Base-by-base conservation (phyloP, 1,140 invertebrate species). In the Aphelinus certus region DNA sequence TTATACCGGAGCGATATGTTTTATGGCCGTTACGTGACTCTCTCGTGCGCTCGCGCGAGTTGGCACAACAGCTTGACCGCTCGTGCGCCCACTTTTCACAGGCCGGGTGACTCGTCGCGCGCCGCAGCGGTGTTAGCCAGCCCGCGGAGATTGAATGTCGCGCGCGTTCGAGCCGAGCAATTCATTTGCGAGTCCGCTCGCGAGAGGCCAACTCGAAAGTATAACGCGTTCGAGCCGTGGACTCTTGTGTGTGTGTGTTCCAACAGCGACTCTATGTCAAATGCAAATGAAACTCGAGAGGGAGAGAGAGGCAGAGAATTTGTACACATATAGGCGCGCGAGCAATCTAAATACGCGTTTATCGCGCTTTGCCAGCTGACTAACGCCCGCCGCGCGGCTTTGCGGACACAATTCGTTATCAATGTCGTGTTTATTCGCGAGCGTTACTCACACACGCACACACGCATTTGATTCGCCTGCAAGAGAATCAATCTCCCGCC, bases 291-390 rank as follows among this genome's bases (percentile, higher is more conserved):
- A 64, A 7, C 46, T 42, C 46, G 45, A 45, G 60, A 3, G 9
- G 26, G n/a, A 10, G 60, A 64, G 7, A 4, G 58, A 26, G 68
- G 7, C 1, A 58, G n/a, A 45, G 26, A 45, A 26, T 60, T 26
- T 26, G 26, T 26, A 26, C 26, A 26, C 26, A 26, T 26, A 26
- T 26, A 26, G 26, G 45, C 58, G 58, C 5, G 49, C 5, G 53
- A 4, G 26, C 67, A 73, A 73, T 67, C 71, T 67, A 67, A 73
- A 73, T 61, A 67, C 56, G 26, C 26, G 64, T n/a, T 66, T 67
- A 66, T 73, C 57, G 26, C n/a, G 49, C 26, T 51, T 7, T 65
- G 48, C 46, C 26, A 26, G 49, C n/a, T 63, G 3, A 7, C 53
- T 64, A 71, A 57, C 56, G 48, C 26, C 26, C 26, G 26, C 45